Evolutionary conservation across 1,140 invertebrate species (phyloP), one percentile per base, ranked within the genome.

Genomic region (Brachionus koreanus): DNA sequence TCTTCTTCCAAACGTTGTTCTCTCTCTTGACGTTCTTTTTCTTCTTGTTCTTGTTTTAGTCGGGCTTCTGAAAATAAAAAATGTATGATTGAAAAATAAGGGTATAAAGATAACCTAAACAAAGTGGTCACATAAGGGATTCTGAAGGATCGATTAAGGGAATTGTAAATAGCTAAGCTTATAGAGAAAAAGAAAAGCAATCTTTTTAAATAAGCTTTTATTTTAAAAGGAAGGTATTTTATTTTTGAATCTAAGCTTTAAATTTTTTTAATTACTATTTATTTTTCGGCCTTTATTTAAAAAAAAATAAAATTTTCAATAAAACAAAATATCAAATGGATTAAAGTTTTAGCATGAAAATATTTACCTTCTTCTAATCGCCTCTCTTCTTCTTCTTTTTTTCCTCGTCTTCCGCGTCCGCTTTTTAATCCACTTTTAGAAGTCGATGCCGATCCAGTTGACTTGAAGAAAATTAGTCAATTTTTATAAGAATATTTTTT

Each of bases 321-420:
- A 23, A 29, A 74, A 25, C 13, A 25, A 72, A 9, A 7, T 16
- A 16, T 12, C 10, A 67, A 61, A 61, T 61, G 12, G 23, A 7
- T 16, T 2, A 19, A 61, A 19, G 23, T 61, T 16, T 5, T 61
- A 16, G n/a, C n/a, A n/a, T n/a, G n/a, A n/a, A n/a, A 3, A 23
- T 16, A 35, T 12, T 10, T 67, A 87, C 86, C 86, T 85, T 86
- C 86, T 83, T 87, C 86, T 19, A 82, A 63, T 61, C 85, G 84
- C 79, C 84, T 86, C 37, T 84, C 83, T 79, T 86, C 85, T 46
- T 85, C 85, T 84, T 84, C 72, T 87, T 86, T 33, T 87, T 87
- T 65, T 86, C 85, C 83, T 87, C 86, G 57, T 87, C 86, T 77
- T 84, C 85, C 72, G 86, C 86, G 39, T 83, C 83, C 49, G 86